A percentile compares a stretch with the other conserved stretches of the same genome.
These are phyloP conservation scores for Helogale parvula DNA, from an alignment of 2,113 vertebrate genomes.

Conservation along the genomic window DNA sequence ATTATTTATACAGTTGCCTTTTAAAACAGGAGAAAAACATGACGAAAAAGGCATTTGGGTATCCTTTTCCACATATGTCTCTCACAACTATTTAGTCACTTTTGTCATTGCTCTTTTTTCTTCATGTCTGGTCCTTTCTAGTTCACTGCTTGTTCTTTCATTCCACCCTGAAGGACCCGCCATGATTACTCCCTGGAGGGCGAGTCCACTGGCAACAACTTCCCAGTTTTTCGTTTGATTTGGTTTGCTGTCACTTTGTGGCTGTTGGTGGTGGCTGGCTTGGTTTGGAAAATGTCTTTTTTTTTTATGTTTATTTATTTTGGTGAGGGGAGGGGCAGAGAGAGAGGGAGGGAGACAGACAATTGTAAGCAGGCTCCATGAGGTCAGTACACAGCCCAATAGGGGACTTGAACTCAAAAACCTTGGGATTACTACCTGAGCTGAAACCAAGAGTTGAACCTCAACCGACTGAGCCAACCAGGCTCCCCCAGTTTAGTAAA, in stretches of 20 bases:
- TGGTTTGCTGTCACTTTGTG: not conserved
- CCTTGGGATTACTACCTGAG: no score
- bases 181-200: not conserved
- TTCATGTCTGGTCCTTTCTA: not conserved
- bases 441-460: no score
- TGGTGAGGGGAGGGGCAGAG: no score
- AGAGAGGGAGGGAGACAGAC: no score
- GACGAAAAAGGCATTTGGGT: not conserved
- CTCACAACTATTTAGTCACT: not conserved
- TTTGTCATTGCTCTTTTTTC: not conserved
- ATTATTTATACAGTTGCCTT: not conserved
- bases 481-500: not conserved
- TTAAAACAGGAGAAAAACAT: not conserved
- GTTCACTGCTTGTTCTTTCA: not conserved
- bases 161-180: slow-evolving; percentile 7
- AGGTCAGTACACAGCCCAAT: no score
- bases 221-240: not conserved
- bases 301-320: not conserved
- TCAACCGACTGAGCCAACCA: no score
- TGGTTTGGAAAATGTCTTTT: not conserved
- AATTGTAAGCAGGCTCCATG: no score
- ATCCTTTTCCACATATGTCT: not conserved
- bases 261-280: not conserved
- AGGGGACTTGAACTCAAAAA: no score
- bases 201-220: not conserved